Conservation (phyloP, 2,797 vertebrate species). For the Diplodus sargus region DNA sequence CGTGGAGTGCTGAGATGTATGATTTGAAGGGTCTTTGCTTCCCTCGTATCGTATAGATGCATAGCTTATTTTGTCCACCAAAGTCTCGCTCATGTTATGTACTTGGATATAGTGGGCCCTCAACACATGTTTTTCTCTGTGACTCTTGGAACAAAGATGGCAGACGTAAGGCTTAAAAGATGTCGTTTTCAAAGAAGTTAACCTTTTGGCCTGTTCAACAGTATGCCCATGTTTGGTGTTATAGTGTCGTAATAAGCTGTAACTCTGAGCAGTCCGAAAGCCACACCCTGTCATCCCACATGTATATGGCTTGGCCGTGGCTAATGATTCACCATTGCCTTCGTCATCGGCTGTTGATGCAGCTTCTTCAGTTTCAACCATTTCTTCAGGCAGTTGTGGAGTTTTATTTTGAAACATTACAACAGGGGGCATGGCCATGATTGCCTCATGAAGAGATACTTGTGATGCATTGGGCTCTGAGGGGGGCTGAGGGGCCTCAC, state of each 20-base stretch:
- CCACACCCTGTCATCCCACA: constrained; percentile 90
- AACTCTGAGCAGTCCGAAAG: constrained; percentile 91
- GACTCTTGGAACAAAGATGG: constrained; percentile 93
- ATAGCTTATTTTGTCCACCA: constrained; percentile 84
- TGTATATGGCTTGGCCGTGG: constrained; percentile 90
- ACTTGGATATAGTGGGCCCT: constrained; percentile 90
- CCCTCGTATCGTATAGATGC: constrained; percentile 75
- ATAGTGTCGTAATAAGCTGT: constrained; percentile 93
- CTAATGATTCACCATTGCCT: constrained; percentile 80
- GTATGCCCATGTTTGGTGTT: constrained; percentile 90
- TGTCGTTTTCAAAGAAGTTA: constrained; percentile 87
- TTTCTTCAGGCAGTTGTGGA: constrained; percentile 34
- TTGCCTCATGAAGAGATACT: constrained; percentile 80
- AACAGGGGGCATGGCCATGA: constrained; percentile 82
- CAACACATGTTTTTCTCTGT: constrained; percentile 92
- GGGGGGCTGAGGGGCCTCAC: constrained; percentile 75
- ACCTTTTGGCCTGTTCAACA: constrained; percentile 88
- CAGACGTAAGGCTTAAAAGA: constrained; percentile 94
- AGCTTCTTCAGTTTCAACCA: constrained; percentile 27
- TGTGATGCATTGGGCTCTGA: constrained; percentile 75
- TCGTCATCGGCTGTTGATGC: neutral
- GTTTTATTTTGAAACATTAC: constrained; percentile 69
- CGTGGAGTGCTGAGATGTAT: constrained; percentile 28
- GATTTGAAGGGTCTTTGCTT: constrained; percentile 53
- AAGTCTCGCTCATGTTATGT: constrained; percentile 87